Evolutionary conservation across 2,797 vertebrate species (phyloP).

Genomic region (Lithobates pipiens): DNA sequence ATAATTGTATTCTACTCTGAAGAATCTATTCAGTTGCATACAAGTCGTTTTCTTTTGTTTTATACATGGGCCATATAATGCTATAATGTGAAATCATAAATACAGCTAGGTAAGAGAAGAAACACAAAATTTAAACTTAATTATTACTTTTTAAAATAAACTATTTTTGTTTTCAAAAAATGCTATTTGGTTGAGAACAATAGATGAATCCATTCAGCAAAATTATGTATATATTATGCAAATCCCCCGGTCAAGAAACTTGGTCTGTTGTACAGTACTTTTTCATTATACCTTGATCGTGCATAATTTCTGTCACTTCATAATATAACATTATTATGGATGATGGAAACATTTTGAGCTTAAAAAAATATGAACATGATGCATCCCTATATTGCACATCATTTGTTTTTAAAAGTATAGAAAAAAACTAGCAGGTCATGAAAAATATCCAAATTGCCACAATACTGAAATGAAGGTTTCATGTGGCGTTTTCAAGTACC

Average conservation of each 20-base stretch:
- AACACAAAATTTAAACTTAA: no score
- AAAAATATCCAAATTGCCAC: not conserved
- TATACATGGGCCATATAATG: no score
- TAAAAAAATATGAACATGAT: not conserved
- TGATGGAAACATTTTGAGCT: not conserved
- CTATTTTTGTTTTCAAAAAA: not conserved
- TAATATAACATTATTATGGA: not conserved
- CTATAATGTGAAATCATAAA: no score
- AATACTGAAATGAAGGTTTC: no score
- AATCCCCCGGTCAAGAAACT: not conserved
- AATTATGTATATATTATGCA: not conserved
- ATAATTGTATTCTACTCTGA: no score
- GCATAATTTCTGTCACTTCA: not conserved
- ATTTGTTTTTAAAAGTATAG: not conserved
- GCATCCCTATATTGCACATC: not conserved
- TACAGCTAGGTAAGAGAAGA: no score
- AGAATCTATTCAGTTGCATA: no score
- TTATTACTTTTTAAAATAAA: not conserved
- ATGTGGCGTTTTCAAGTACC: no score
- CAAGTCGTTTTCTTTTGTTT: no score
- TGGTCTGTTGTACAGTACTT: not conserved
- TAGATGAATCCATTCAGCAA: not conserved
- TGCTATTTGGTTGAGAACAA: not conserved
- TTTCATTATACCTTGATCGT: not conserved
- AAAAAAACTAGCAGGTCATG: not conserved